Evolutionary conservation across 2,113 vertebrate genomes (phyloP), one percentile per base, ranked within the genome.

Genomic region (Clarias magur): DNA sequence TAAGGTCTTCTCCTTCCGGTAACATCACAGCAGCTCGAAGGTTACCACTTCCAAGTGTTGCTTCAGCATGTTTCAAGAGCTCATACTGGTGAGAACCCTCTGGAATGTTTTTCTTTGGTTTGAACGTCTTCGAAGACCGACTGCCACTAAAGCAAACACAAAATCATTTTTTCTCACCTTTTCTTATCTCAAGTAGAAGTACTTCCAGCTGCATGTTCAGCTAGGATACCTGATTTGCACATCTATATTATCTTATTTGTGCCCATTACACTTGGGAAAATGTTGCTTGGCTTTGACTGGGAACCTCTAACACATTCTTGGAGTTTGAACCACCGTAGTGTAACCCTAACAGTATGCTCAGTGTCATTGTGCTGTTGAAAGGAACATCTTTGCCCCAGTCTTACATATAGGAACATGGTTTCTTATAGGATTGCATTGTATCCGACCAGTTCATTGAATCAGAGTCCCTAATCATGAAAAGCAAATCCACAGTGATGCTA

Each of bases 81-180:
- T 99, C 98, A 21, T 99, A 99, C 92, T 99, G 98, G 86, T 99
- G 98, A 53, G 98, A 99, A 4, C 98, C 98, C 88, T 99, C 97
- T 0, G 97, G 98, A 87, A 99, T 98, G 90, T 98, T 98, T 91
- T 98, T 99, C 95, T 99, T 99, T 2, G 98, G 98, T 88, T 99
- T 99, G 94, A 99, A 99, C 0, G 98, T 99, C 93, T 99, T 99
- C 0, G 97, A 98, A 84, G 97, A 98, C 30, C 97, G 97, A 93
- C 93, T 97, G 90, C 97, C 95, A 65, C 97, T 98, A 89, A n/a
- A 54, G 16, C 6, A 89, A 85, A 78, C 1, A 85, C 65, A 88
- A 76, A 86, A 63, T 80, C 85, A 16, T 53, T 16, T 59, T 54
- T 59, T 62, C 6, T 65, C 17, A 59, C 17, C 34, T 19, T 19